These are phyloP conservation scores for Oscheius sp. DNA, from an alignment of 2,888 invertebrate genomes.

Conservation along the genomic window DNA sequence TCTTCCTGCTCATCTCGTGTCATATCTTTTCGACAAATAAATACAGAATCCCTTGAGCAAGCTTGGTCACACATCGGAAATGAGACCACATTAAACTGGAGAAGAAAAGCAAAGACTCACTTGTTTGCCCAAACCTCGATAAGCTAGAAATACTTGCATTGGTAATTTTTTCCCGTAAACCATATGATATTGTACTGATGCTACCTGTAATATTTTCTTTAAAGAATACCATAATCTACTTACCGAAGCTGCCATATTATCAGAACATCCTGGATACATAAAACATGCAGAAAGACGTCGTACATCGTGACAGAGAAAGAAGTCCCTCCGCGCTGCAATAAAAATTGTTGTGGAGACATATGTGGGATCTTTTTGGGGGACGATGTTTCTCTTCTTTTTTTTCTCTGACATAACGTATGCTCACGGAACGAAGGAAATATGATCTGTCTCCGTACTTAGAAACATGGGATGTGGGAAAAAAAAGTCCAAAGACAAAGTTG, in stretches of 20 bases:
- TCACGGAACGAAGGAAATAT: constrained; percentile 1
- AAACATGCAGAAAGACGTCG: constrained; percentile 58
- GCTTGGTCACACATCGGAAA: constrained; percentile 58
- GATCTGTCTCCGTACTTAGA: neutral
- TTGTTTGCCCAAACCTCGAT: constrained; percentile 60
- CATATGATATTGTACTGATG: constrained; percentile 64
- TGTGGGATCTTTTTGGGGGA: neutral
- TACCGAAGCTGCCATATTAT: constrained; percentile 56
- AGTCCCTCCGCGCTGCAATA: constrained; percentile 35
- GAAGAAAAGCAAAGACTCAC: constrained; percentile 25
- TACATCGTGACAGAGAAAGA: constrained; percentile 61
- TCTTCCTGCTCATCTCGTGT: constrained; percentile 39
- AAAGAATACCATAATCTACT: neutral
- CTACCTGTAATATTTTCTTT: constrained; percentile 42
- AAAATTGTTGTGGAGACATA: neutral
- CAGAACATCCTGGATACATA: constrained; percentile 55
- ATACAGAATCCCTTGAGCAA: constrained; percentile 47
- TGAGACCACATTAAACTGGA: neutral
- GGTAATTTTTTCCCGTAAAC: constrained; percentile 63
- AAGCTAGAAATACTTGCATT: constrained; percentile 59
- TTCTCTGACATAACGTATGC: no score
- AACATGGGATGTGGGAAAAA: no score
- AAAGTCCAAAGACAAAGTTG: neutral
- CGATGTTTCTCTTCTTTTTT: neutral
- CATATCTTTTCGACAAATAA: constrained; percentile 48